These are phyloP conservation scores for Macrostomum lignano DNA, from an alignment of 1,140 invertebrate species.

Conservation along the genomic window DNA sequence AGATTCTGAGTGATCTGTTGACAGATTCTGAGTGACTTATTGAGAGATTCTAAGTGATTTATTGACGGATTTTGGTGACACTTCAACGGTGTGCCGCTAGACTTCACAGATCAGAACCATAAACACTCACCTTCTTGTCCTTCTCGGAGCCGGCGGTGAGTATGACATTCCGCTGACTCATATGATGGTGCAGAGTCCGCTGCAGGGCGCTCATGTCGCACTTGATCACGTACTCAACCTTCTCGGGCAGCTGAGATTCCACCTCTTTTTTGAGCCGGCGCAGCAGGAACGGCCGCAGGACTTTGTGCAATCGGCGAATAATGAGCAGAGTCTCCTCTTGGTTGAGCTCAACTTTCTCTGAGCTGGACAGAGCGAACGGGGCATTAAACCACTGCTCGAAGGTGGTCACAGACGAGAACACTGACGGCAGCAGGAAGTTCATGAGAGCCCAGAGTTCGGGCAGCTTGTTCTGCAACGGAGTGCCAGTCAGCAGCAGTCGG, in stretches of 20 bases:
- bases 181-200: slow-evolving; percentile 64
- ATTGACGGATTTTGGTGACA: no score
- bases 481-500: slow-evolving; percentile 70
- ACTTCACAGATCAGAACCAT: no score
- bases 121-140: slow-evolving; percentile 37
- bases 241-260: slow-evolving; percentile 85
- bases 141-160: slow-evolving; percentile 77
- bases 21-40: no score
- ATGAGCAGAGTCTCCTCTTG: slow-evolving; percentile 97
- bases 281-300: slow-evolving; percentile 73
- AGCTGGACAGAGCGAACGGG: slow-evolving; percentile 85
- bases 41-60: no score
- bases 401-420: slow-evolving; percentile 85
- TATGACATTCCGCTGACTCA: slow-evolving; percentile 77
- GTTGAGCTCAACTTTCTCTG: slow-evolving; percentile 82
- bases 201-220: slow-evolving; percentile 93
- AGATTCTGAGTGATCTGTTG: no score
- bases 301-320: slow-evolving; percentile 91
- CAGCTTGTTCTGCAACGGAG: slow-evolving; percentile 85
- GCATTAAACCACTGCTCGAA: slow-evolving; percentile 99
- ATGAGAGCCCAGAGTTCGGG: slow-evolving; percentile 94
- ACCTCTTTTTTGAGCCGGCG: slow-evolving; percentile 89
- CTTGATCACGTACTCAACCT: slow-evolving; percentile 84
- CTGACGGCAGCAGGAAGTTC: slow-evolving; percentile 81
- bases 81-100: no score